Conservation (phyloP, 2,113 vertebrate genomes). For the Pycnonotus jocosus region DNA sequence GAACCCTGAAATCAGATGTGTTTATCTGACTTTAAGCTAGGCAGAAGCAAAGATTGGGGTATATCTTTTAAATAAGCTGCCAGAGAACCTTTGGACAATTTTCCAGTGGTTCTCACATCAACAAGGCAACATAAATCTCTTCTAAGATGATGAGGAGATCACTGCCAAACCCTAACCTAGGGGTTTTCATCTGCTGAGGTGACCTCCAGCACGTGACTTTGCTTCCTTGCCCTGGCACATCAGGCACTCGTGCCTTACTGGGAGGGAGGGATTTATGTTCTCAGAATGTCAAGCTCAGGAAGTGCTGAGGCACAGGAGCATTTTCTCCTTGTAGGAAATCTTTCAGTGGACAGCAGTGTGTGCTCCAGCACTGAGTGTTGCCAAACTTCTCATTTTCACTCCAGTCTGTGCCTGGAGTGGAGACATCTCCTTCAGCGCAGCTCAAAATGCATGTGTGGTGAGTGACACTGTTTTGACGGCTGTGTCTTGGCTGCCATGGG, state of each 20-base stretch:
- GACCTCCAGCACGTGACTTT: rapidly evolving
- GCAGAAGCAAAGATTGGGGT: neutral
- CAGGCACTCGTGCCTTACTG: neutral
- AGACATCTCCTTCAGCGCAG: neutral
- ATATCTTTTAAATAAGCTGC: neutral
- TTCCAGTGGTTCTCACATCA: neutral
- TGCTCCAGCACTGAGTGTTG: neutral
- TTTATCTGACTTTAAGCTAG: neutral
- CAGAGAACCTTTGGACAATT: neutral
- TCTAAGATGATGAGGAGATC: neutral
- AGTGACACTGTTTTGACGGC: neutral
- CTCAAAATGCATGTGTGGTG: neutral
- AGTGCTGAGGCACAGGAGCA: neutral
- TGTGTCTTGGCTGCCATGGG: neutral
- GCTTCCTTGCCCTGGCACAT: neutral
- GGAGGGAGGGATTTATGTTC: neutral
- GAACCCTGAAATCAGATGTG: neutral
- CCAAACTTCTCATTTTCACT: neutral
- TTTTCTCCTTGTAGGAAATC: neutral
- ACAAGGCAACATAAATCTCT: neutral
- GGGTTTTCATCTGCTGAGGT: neutral
- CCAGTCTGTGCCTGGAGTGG: neutral
- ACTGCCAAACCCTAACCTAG: neutral
- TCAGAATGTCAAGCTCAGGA: neutral
- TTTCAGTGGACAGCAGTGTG: neutral